Conservation (phyloP, 2,113 vertebrate species). For the Cephalopterus ornatus region DNA sequence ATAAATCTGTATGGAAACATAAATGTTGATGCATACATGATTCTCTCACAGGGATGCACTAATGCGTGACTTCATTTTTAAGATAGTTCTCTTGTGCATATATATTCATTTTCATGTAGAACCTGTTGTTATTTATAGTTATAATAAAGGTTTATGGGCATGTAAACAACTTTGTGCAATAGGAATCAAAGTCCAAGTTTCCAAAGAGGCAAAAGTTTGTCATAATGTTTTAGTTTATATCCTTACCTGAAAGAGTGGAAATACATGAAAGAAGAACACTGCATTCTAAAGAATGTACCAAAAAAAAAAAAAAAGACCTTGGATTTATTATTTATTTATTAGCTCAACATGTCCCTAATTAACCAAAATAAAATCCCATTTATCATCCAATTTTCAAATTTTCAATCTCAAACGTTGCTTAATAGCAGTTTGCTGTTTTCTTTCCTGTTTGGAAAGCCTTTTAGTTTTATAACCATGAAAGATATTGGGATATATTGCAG, state of each 20-base stretch:
- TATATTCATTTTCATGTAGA: not conserved
- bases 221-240: not conserved
- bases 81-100: not conserved
- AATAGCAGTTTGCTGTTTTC: not conserved
- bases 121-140: not conserved
- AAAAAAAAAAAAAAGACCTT: not conserved
- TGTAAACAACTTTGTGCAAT: not conserved
- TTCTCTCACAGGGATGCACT: not conserved
- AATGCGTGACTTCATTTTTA: not conserved
- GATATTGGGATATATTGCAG: not conserved
- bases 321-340: not conserved
- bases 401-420: not conserved
- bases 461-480: not conserved
- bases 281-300: not conserved
- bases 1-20: not conserved
- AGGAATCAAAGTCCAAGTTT: not conserved
- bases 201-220: not conserved
- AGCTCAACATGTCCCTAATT: not conserved
- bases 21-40: not conserved
- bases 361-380: not conserved
- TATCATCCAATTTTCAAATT: not conserved
- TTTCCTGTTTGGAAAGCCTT: not conserved
- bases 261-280: not conserved
- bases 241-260: not conserved
- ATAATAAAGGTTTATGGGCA: not conserved